Base-by-base conservation (phyloP, 2,797 vertebrate genomes). In the Parambassis ranga region DNA sequence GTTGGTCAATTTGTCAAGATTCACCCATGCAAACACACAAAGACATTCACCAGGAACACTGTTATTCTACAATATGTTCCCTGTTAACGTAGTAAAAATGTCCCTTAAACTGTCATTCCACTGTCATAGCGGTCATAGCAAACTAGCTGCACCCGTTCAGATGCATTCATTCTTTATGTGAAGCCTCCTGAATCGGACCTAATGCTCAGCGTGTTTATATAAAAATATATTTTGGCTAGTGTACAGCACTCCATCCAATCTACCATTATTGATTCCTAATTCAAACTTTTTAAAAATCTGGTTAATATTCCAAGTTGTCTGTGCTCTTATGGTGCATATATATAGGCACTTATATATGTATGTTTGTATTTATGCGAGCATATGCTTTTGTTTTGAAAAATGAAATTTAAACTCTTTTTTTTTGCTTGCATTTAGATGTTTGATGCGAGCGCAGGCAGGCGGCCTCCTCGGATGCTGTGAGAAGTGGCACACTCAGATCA, bases 401-500 rank as follows among this genome's bases (percentile, higher is more conserved):
- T 65, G 1, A 69, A 75, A 75, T 53, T 47, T 10, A 0, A 31
- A 5, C 60, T 62, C 66, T 60, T 64, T 11, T 10, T 72, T 66
- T 50, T 50, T 5, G 7, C 35, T 43, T 22, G 26, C 67, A 46
- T 79, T 81, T 66, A 61, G 71, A 77, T 79, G 71, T 87, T 79
- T 83, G 74, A 87, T 82, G 67, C 38, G 58, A 66, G 62, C 42
- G 44, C 75, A 81, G 67, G 79, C 86, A 57, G 77, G 86, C 79
- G 35, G 82, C 61, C 81, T 27, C 70, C 63, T 75, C 36, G n/a
- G 78, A 79, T 64, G 84, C 87, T 86, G 82, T 28, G 79, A 83
- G 74, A 85, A 85, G 86, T 86, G 84, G 81, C 81, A 82, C 64
- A 50, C 83, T 83, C 62, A 62, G 83, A 88, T 90, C 88, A 90